A percentile compares a stretch with the other conserved stretches of the same genome.
These are phyloP conservation scores for Drosophila rellima DNA, from an alignment of 2,888 invertebrate species.

Conservation along the genomic window DNA sequence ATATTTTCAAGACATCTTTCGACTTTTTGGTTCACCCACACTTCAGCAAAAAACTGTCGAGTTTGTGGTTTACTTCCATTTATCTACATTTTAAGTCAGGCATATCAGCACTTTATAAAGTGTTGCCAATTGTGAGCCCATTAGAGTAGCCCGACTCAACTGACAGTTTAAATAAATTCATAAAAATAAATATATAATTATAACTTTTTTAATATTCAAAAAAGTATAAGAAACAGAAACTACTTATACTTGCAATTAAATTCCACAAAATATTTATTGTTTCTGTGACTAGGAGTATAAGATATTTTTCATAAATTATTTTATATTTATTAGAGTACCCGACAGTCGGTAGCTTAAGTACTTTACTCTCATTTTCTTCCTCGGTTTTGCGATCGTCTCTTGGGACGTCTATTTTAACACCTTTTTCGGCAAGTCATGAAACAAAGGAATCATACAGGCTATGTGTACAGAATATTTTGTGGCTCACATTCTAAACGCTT, in stretches of 20 bases:
- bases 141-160: too few species aligned
- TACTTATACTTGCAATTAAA: too few species aligned
- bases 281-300: neutral
- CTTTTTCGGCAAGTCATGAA: slow-evolving; percentile 67
- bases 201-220: too few species aligned
- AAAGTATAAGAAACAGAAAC: too few species aligned
- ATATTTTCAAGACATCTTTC: slow-evolving; percentile 28
- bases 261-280: neutral
- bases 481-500: slow-evolving; percentile 40
- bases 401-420: slow-evolving; percentile 67
- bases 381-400: slow-evolving; percentile 14
- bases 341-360: slow-evolving; percentile 9
- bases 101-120: neutral
- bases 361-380: slow-evolving; percentile 9
- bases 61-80: slow-evolving; percentile 13
- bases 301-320: neutral
- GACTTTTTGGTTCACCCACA: slow-evolving; percentile 39
- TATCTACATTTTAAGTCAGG: neutral
- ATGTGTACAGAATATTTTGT: slow-evolving; percentile 15
- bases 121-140: slow-evolving; percentile 15
- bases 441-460: slow-evolving; percentile 60
- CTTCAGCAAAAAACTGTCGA: slow-evolving; percentile 26
- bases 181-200: neutral
- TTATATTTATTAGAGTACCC: slow-evolving; percentile 20
- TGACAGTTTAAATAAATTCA: neutral